Evolutionary conservation across 2,113 vertebrate species (phyloP), one percentile per base, ranked within the genome.

Genomic region (Antidorcas marsupialis): DNA sequence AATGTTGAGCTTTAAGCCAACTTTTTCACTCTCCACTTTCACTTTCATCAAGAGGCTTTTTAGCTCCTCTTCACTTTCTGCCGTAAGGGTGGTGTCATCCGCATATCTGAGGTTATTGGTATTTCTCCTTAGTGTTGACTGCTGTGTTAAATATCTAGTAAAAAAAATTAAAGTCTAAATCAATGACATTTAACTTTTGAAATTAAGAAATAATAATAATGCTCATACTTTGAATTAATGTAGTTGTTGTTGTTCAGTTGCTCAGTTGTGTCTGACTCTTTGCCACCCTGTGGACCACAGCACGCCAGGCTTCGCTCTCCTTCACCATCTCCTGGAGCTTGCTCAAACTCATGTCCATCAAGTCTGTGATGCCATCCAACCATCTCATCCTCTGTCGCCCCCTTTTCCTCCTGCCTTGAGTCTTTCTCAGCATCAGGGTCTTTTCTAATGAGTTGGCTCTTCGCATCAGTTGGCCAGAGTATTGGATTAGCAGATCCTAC

Each of bases 141-240:
- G 78, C 53, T 43, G 8, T 83, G 16, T 87, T 0, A 2, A 45
- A 85, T 79, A 53, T 96, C 89, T 55, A 57, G 50, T 92, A 98
- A 98, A 98, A 98, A 94, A 98, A 96, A 86, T 96, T 98, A 97
- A 95, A 91, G 64, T n/a, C 60, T 78, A 89, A 89, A 98, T 97
- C 94, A 74, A 93, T 98, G n/a, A 74, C 28, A 55, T 47, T 93
- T 71, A 82, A 60, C 43, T 92, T 94, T 25, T 36, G 45, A 71
- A 81, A 60, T 13, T 55, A 30, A 91, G 30, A 81, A 74, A 53
- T n/a, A n/a, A 53, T 33, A 39, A 57, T 33, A 52, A 10, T 36
- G 19, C 12, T 89, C 21, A 4, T n/a, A 45, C 57, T 91, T 81
- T 57, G 27, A 78, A n/a, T 59, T 94, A 30, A 30, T 11, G 1